Base-by-base conservation (phyloP, 2,888 invertebrate species). In the Aporophyla nigra region DNA sequence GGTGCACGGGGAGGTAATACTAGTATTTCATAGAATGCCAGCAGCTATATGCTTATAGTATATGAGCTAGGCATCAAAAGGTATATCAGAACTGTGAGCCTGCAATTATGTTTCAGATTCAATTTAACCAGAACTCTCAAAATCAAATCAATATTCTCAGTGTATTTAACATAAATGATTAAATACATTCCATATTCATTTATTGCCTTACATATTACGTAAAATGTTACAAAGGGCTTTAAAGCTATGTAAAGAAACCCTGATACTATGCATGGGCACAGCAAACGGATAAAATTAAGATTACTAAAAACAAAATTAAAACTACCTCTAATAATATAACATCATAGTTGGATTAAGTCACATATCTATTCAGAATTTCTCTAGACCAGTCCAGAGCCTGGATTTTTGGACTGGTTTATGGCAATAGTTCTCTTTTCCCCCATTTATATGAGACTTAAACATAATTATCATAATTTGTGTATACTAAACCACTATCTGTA, bases 21-120 rank as follows among this genome's bases (percentile, higher is more conserved):
- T 61, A 40, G n/a, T 66, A 56, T 61, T 82, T 66, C 53, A 76
- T 40, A 46, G 46, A 54, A 40, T 54, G 9, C 27, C 19, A 59
- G n/a, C 16, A 27, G n/a, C 5, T 7, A 10, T 9, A 74, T 10
- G 19, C 27, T 27, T n/a, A 14, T 33, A 59, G 53, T 59, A 6
- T 58, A 56, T 1, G 19, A 24, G 2, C 14, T 74, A 58, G 16
- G 24, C 21, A 19, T 49, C 16, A 14, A 2, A n/a, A 27, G 19
- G 6, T 7, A 1, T 46, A 6, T 33, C 33, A 33, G 19, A 59
- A 59, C 1, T 9, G 58, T 27, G 7, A 58, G 58, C 24, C 6
- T 16, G 16, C 58, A 27, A 56, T 27, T 27, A 19, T 0, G 27
- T 56, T 56, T 24, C 1, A 24, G 6, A 56, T 2, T 24, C 6